Percentiles rank a stretch among this genome's conserved stretches.
These are phyloP conservation scores for Archegozetes longisetosus DNA, from an alignment of 1,140 invertebrate genomes.

Conservation along the genomic window DNA sequence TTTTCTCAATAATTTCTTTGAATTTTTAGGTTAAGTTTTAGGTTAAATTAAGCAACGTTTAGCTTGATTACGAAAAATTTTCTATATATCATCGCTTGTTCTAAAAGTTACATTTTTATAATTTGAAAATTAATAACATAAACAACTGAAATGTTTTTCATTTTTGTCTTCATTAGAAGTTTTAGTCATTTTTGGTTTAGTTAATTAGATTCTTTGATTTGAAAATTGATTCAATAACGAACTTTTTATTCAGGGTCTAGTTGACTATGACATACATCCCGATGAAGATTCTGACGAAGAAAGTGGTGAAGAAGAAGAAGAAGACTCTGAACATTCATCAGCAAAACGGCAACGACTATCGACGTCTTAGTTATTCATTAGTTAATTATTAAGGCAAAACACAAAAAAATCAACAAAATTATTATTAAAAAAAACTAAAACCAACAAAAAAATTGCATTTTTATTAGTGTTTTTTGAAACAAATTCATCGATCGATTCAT, in stretches of 20 bases:
- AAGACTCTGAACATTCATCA: slow-evolving; percentile 33
- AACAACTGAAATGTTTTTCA: slow-evolving; percentile 1
- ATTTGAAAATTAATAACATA: neutral
- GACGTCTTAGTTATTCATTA: slow-evolving; percentile 15
- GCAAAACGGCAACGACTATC: slow-evolving; percentile 40
- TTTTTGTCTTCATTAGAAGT: neutral
- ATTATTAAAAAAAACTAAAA: no score
- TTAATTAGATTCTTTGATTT: neutral
- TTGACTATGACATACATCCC: slow-evolving; percentile 48
- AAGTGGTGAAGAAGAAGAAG: slow-evolving; percentile 52
- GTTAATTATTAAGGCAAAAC: no score
- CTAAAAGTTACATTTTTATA: neutral
- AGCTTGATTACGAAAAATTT: no score
- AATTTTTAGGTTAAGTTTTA: no score
- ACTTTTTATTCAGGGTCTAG: slow-evolving; percentile 52
- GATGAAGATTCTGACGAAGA: slow-evolving; percentile 89
- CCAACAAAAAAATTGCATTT: no score
- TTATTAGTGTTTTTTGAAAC: no score
- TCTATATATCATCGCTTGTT: no score
- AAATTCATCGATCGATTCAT: no score
- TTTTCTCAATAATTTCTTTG: no score
- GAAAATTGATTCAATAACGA: slow-evolving; percentile 12
- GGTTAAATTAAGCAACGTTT: no score
- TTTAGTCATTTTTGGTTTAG: neutral
- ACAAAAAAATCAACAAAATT: no score